Evolutionary conservation across 2,888 invertebrate species (phyloP), one percentile per base, ranked within the genome.

Genomic region (Lochmaea crataegi): DNA sequence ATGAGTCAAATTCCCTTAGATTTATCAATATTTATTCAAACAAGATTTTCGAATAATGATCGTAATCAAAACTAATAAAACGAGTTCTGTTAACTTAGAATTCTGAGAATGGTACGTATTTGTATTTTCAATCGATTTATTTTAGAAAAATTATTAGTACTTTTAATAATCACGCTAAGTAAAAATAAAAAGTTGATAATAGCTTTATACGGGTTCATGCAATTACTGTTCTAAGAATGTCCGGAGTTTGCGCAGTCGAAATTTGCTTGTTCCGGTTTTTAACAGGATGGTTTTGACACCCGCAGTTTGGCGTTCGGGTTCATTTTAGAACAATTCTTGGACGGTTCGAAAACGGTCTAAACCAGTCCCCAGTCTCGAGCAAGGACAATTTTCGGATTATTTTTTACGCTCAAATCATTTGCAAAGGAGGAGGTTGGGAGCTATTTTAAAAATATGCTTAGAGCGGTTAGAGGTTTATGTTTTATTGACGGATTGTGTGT

Each of bases 91-190:
- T 53, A 16, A 53, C 9, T 9, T 53, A 16, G 10, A 53, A 53
- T 53, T 53, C 53, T 53, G 53, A 16, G 53, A 16, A 53, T 53
- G 18, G 53, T 53, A 53, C 53, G 53, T 53, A 18, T 53, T 53
- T 53, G 18, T 18, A 16, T 9, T 18, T 7, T 10, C 18, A 53
- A 16, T 53, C 18, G 53, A 53, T 53, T 53, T 53, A 18, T 53
- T 53, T 18, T 18, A 18, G 16, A 16, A 18, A 53, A 42, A 42
- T 32, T 32, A 53, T 16, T 53, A 16, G 6, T 16, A 51, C 51
- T 7, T 5, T n/a, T 51, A 16, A 51, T 16, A 7, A n/a, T 16
- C 6, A n/a, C n/a, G 16, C 9, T 3, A 51, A 16, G 7, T 51
- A 26, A 26, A 2, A n/a, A 26, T n/a, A n/a, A n/a, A n/a, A n/a